Conservation (phyloP, 2,888 invertebrate genomes). For the Eupeodes luniger region DNA sequence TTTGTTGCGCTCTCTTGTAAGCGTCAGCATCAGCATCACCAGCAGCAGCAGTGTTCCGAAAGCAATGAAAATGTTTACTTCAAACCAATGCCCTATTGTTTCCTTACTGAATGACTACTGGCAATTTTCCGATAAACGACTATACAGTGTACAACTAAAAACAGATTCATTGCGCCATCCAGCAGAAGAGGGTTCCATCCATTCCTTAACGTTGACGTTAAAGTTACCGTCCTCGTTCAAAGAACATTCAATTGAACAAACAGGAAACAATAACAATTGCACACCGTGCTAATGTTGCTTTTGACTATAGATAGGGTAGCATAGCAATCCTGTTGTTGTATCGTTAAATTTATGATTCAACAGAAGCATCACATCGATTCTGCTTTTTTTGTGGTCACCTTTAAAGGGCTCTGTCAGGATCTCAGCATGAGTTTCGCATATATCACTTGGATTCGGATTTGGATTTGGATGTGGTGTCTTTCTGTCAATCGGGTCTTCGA, state of each 20-base stretch:
- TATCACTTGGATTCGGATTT: constrained; percentile 70
- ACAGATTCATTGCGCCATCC: constrained; percentile 57
- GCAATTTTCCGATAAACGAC: constrained; percentile 69
- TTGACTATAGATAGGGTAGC: constrained; percentile 54
- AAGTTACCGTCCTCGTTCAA: constrained; percentile 4
- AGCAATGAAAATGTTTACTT: constrained; percentile 75
- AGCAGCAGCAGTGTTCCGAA: constrained; percentile 44
- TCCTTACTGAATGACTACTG: constrained; percentile 61
- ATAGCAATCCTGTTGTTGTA: constrained; percentile 50
- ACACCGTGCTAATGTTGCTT: constrained; percentile 63
- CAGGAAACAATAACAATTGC: constrained; percentile 76
- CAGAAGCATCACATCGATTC: constrained; percentile 73
- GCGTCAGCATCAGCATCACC: constrained; percentile 49
- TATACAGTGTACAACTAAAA: constrained; percentile 49
- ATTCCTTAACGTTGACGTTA: constrained; percentile 19
- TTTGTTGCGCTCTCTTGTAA: constrained; percentile 74
- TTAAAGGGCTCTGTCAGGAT: constrained; percentile 70
- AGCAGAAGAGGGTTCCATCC: constrained; percentile 68
- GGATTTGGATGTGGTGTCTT: constrained; percentile 66
- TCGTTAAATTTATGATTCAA: constrained; percentile 68
- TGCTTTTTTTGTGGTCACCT: constrained; percentile 75
- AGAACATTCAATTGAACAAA: constrained; percentile 62
- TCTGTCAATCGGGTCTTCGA: constrained; percentile 63
- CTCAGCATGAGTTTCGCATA: constrained; percentile 72
- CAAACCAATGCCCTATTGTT: constrained; percentile 71